These are phyloP conservation scores for Urocynchramus pylzowi DNA, from an alignment of 2,113 vertebrate species.

Conservation along the genomic window DNA sequence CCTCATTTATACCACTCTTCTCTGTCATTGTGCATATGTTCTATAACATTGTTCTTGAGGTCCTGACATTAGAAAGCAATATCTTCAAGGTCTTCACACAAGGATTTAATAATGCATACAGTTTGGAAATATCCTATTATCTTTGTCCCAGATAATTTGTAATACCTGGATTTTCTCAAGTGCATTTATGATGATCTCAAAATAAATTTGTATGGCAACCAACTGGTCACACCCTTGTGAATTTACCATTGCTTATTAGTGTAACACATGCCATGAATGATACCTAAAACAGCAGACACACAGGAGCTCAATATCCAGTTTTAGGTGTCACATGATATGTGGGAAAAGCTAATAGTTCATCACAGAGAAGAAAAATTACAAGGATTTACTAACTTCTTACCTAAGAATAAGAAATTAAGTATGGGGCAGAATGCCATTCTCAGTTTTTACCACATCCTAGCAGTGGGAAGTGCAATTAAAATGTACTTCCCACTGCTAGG, in stretches of 20 bases:
- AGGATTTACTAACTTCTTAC: neutral
- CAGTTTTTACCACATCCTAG: too few species aligned
- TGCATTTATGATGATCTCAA: neutral
- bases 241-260: neutral
- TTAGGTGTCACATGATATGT: neutral
- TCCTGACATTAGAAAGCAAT: neutral
- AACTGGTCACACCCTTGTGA: neutral
- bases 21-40: neutral
- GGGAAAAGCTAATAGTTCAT: neutral
- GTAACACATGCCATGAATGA: neutral
- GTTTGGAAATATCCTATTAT: neutral
- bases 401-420: neutral
- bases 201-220: neutral
- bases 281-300: neutral
- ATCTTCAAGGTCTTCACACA: neutral
- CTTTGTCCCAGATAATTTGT: neutral
- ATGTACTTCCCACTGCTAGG: neutral
- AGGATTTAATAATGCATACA: neutral
- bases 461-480: too few species aligned
- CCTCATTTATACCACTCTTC: neutral
- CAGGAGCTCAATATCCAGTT: neutral
- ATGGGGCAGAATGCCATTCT: neutral
- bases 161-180: neutral
- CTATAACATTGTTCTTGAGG: neutral
- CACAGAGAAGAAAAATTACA: neutral